A percentile compares a stretch with the other conserved stretches of the same genome.
phyloP scores from a whole-genome alignment of 2,888 invertebrate species.

The Protonemura montana region DNA sequence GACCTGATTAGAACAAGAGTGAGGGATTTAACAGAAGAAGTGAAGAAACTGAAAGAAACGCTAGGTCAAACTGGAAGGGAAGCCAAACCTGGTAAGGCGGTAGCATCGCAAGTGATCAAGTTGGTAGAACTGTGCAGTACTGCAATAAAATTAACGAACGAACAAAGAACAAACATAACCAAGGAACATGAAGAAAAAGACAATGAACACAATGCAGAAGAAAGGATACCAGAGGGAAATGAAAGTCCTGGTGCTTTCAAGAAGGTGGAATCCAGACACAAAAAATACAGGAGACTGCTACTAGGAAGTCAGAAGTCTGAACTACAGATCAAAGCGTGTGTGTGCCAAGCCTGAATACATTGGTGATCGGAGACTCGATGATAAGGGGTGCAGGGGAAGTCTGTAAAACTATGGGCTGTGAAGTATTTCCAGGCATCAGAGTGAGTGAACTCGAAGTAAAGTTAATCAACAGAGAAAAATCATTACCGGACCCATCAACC shows the following conservation, averaged over 20 bases:
- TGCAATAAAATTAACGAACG: not conserved
- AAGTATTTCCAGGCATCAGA: not conserved
- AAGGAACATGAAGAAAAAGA: not conserved
- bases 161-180: not conserved
- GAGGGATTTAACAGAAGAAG: slow-evolving; percentile 5
- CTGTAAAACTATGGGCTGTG: not conserved
- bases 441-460: not conserved
- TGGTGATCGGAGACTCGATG: not conserved
- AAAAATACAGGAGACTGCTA: not conserved
- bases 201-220: not conserved
- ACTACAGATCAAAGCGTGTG: not conserved
- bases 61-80: not conserved
- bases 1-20: not conserved
- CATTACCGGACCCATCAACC: not conserved
- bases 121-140: not conserved
- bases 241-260: not conserved
- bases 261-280: not conserved
- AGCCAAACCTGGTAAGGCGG: not conserved
- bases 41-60: not conserved
- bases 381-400: not conserved
- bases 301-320: not conserved
- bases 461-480: not conserved
- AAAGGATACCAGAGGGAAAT: not conserved
- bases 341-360: not conserved
- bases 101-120: not conserved